phyloP scores from a whole-genome alignment of 2,113 vertebrate genomes.

The Embiotoca jacksoni region DNA sequence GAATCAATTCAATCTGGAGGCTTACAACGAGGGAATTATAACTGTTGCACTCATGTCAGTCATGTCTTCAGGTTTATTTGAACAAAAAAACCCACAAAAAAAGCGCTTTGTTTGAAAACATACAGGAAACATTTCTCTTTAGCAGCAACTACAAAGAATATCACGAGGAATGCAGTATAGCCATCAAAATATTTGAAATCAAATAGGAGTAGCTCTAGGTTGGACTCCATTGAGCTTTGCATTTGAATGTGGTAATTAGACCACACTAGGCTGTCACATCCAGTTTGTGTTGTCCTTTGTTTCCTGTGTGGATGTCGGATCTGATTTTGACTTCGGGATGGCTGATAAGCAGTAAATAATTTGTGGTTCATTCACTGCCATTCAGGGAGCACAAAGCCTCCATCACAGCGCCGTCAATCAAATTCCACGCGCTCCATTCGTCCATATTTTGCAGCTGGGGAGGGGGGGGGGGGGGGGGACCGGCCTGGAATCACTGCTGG shows the following conservation, averaged over 20 bases:
- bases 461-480: too few species aligned
- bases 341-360: constrained; percentile 44
- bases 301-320: constrained; percentile 33
- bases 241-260: constrained; percentile 6
- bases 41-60: too few species aligned
- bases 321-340: constrained; percentile 24
- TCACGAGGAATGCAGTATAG: background rate
- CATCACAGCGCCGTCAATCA: constrained; percentile 53
- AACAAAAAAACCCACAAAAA: too few species aligned
- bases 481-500: background rate
- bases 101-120: too few species aligned
- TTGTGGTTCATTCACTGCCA: constrained; percentile 56
- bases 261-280: constrained; percentile 11
- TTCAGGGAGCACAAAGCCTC: constrained; percentile 50
- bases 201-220: background rate
- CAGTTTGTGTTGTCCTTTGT: constrained; percentile 18
- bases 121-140: too few species aligned
- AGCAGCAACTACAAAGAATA: too few species aligned
- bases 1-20: background rate
- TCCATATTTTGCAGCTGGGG: too few species aligned
- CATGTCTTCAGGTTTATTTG: too few species aligned
- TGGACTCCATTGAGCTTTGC: background rate
- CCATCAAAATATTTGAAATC: background rate
- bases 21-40: background rate
- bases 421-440: constrained; percentile 31